Percentiles rank a stretch among this genome's conserved stretches.
These are phyloP conservation scores for Callocephalon fimbriatum DNA, from an alignment of 2,113 vertebrate species.

Conservation along the genomic window DNA sequence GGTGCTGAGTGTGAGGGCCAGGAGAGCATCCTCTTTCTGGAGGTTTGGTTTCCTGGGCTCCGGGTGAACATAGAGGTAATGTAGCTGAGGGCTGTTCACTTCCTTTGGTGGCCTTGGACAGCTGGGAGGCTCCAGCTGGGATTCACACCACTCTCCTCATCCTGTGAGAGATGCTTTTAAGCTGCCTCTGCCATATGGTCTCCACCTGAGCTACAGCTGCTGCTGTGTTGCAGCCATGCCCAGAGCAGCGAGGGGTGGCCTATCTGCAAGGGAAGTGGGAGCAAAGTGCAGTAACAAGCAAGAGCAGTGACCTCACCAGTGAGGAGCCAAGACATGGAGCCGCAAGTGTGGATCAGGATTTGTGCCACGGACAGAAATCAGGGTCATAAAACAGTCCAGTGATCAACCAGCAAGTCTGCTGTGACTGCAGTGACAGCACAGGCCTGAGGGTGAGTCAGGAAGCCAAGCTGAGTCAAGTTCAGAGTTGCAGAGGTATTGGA, in stretches of 20 bases:
- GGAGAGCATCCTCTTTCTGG: not conserved
- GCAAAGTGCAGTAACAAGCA: not conserved
- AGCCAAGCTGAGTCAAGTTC: not conserved
- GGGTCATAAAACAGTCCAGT: not conserved
- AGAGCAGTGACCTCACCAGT: not conserved
- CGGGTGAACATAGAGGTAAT: not conserved
- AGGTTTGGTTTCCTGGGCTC: not conserved
- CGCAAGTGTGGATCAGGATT: not conserved
- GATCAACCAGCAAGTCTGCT: not conserved
- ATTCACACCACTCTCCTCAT: rapidly evolving
- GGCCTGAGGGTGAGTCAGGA: not conserved
- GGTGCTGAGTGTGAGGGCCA: not conserved
- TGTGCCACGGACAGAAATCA: not conserved
- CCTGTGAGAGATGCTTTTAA: not conserved
- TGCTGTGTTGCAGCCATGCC: not conserved
- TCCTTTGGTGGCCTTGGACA: not conserved
- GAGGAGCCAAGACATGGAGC: not conserved
- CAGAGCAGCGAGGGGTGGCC: not conserved
- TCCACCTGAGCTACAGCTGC: not conserved
- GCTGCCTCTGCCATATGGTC: not conserved
- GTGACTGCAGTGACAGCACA: not conserved
- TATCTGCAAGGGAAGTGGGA: not conserved
- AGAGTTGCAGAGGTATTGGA: rapidly evolving
- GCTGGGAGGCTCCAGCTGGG: not conserved
- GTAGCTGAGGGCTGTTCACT: not conserved